Conservation (phyloP, 2,113 vertebrate species). For the Cheirogaleus medius region DNA sequence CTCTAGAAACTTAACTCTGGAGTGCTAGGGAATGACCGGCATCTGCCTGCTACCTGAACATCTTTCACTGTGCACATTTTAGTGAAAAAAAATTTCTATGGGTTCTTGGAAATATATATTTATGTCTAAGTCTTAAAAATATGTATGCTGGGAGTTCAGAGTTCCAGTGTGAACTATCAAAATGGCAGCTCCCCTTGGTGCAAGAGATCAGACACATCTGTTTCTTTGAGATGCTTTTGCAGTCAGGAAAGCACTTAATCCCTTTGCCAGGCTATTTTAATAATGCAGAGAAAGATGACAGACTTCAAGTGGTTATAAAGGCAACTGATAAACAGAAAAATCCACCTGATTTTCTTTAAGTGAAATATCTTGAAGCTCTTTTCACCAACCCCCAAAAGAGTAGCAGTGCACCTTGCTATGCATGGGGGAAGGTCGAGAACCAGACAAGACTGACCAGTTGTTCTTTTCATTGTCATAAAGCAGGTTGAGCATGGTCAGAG, state of each 20-base stretch:
- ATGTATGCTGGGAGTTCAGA: neutral
- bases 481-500: constrained; percentile 20
- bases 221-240: constrained; percentile 27
- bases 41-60: neutral
- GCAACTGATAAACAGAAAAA: constrained; percentile 72
- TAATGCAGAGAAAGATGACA: constrained; percentile 67
- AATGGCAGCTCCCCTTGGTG: accelerated
- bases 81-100: neutral
- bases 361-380: constrained; percentile 63
- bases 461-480: constrained; percentile 66
- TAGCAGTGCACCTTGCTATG: neutral
- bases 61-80: too few relatives aligned
- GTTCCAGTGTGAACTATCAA: neutral
- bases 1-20: neutral
- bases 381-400: constrained; percentile 38
- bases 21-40: neutral
- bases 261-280: constrained; percentile 55
- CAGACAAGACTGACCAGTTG: constrained; percentile 66
- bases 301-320: constrained; percentile 50
- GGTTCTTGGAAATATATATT: neutral
- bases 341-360: constrained; percentile 70
- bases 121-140: neutral
- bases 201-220: neutral
- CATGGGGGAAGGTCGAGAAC: constrained; percentile 65
- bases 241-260: constrained; percentile 57